phyloP scores from a whole-genome alignment of 1,140 invertebrate species.

The Drosophila takahashii region DNA sequence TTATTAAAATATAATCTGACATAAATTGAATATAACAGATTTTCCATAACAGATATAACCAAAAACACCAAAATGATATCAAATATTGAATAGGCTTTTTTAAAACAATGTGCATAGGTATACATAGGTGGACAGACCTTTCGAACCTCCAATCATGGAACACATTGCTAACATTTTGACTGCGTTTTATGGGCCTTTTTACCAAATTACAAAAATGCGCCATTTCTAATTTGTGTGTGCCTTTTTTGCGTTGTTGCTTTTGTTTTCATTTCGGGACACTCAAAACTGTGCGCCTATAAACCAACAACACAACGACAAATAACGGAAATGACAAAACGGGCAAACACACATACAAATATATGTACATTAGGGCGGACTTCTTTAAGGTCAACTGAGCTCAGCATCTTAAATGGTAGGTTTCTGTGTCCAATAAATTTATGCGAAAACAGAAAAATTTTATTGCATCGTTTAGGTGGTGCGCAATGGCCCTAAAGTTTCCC shows the following conservation, averaged over 20 bases:
- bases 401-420: too few species aligned
- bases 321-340: slow-evolving; percentile 54
- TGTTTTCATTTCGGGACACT: slow-evolving; percentile 24
- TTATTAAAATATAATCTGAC: too few species aligned
- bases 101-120: not conserved
- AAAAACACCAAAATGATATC: not conserved
- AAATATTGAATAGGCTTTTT: not conserved
- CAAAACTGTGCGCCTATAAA: slow-evolving; percentile 66
- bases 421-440: too few species aligned
- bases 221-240: slow-evolving; percentile 57
- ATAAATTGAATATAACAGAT: too few species aligned
- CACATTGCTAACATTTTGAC: slow-evolving; percentile 32
- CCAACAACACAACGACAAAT: slow-evolving; percentile 50
- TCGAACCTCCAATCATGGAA: slow-evolving; percentile 29
- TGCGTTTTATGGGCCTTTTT: slow-evolving; percentile 77
- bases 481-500: too few species aligned
- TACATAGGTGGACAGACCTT: not conserved
- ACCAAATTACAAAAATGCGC: slow-evolving; percentile 78
- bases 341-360: slow-evolving; percentile 9
- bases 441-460: too few species aligned
- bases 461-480: too few species aligned
- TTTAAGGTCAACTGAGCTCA: too few species aligned
- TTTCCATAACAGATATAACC: too few species aligned
- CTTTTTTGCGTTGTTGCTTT: slow-evolving; percentile 24
- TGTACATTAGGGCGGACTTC: too few species aligned